These are phyloP conservation scores for Pristionchus japonicus DNA, from an alignment of 2,888 invertebrate species.

Conservation along the genomic window DNA sequence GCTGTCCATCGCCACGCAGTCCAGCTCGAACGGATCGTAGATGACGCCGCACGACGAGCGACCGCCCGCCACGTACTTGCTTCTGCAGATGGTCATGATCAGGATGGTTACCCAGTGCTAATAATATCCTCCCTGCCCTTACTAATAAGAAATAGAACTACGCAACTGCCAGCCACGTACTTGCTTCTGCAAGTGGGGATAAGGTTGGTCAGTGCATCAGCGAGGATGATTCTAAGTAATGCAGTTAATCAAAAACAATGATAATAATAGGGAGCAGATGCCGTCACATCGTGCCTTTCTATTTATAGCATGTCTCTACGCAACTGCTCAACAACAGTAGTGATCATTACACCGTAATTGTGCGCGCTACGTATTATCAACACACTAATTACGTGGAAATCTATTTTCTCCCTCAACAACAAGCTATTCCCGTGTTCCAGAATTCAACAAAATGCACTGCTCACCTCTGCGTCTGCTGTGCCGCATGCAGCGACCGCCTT, in stretches of 20 bases:
- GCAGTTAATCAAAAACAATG: too few relatives aligned
- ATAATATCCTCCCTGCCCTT: too few relatives aligned
- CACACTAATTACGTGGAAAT: not conserved
- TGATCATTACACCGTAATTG: not conserved
- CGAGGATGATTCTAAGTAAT: too few relatives aligned
- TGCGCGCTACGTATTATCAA: not conserved
- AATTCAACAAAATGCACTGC: not conserved
- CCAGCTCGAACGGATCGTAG: constrained; percentile 49
- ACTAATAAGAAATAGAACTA: too few relatives aligned
- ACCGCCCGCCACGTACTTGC: constrained; percentile 33
- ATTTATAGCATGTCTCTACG: too few relatives aligned
- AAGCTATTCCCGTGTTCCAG: not conserved
- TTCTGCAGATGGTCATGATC: too few relatives aligned
- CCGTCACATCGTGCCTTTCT: not conserved
- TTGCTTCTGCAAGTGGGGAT: too few relatives aligned
- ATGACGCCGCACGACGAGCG: too few relatives aligned
- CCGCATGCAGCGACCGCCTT: not conserved
- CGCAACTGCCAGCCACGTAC: too few relatives aligned
- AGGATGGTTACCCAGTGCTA: too few relatives aligned
- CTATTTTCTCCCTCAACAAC: not conserved
- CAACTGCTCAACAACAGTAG: not conserved
- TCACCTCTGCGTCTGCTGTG: not conserved
- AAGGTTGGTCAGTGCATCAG: too few relatives aligned
- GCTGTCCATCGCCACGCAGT: constrained; percentile 4
- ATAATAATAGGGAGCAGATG: not conserved